These are phyloP conservation scores for Kobus ellipsiprymnus DNA, from an alignment of 2,113 vertebrate species.

Conservation along the genomic window DNA sequence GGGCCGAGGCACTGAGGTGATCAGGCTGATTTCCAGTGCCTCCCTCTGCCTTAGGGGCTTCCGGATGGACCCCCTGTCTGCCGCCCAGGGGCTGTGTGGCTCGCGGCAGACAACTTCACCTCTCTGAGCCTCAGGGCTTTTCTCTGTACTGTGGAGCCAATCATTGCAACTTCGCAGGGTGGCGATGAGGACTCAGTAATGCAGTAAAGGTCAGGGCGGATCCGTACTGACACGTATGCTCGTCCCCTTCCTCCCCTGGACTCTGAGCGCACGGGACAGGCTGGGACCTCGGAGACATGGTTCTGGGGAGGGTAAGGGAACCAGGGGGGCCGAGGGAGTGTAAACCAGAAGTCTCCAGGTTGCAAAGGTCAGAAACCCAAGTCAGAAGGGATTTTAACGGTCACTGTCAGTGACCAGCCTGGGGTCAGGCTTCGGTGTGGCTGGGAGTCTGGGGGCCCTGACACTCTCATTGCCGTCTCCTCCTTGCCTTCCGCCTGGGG, in stretches of 20 bases:
- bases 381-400: background rate
- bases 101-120: background rate
- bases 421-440: background rate
- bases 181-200: background rate
- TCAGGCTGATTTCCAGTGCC: background rate
- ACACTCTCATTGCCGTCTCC: fast-evolving
- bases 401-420: background rate
- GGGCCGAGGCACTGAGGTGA: too few species aligned
- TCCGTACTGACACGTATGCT: background rate
- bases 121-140: background rate
- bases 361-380: background rate
- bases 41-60: background rate
- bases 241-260: background rate
- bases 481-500: background rate
- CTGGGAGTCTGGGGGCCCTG: too few species aligned
- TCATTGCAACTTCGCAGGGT: background rate
- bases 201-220: fast-evolving
- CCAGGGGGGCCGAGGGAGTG: background rate
- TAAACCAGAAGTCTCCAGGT: background rate
- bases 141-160: background rate
- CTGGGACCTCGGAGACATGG: background rate
- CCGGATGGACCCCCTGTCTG: background rate
- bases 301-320: background rate
- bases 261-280: background rate
- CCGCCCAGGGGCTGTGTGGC: background rate